Percentiles rank a stretch among this genome's conserved stretches.
These are phyloP conservation scores for Dipus sagitta DNA, from an alignment of 2,797 vertebrate genomes.

Conservation along the genomic window DNA sequence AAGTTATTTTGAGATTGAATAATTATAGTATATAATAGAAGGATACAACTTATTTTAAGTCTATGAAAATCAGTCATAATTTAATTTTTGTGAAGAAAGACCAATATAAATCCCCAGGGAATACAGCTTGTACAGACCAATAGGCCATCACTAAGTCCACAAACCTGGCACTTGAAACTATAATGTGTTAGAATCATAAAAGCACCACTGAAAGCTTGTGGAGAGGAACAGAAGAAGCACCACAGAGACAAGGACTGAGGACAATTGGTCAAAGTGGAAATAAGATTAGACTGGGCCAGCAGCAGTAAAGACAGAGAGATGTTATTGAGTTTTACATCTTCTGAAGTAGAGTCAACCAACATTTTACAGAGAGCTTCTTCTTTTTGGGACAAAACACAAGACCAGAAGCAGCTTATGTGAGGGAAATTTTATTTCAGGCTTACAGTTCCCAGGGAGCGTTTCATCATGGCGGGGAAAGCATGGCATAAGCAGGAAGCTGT, in stretches of 20 bases:
- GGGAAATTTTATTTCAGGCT: too few relatives aligned
- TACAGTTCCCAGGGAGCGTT: too few relatives aligned
- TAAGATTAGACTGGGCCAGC: neutral
- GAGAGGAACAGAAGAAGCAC: neutral
- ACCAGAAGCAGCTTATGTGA: too few relatives aligned
- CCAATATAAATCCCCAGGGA: neutral
- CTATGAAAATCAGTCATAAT: slow-evolving; percentile 52
- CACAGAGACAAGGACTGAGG: too few relatives aligned
- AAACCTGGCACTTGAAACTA: neutral
- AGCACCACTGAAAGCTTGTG: neutral
- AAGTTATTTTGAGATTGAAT: slow-evolving; percentile 69
- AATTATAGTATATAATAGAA: slow-evolving; percentile 63
- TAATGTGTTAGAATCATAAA: neutral
- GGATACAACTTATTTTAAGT: slow-evolving; percentile 68
- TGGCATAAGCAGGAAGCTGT: too few relatives aligned
- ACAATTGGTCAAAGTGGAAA: neutral
- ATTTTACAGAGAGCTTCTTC: too few relatives aligned
- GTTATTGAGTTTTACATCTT: slow-evolving; percentile 14
- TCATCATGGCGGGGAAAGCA: too few relatives aligned
- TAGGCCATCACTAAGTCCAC: neutral
- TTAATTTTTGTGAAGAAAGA: slow-evolving; percentile 49
- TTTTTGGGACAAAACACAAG: too few relatives aligned
- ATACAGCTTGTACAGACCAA: neutral
- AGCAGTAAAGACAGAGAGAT: neutral
- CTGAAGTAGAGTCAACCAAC: neutral